Conservation (phyloP, 2,797 vertebrate species). For the Acrossocheilus fasciatus region DNA sequence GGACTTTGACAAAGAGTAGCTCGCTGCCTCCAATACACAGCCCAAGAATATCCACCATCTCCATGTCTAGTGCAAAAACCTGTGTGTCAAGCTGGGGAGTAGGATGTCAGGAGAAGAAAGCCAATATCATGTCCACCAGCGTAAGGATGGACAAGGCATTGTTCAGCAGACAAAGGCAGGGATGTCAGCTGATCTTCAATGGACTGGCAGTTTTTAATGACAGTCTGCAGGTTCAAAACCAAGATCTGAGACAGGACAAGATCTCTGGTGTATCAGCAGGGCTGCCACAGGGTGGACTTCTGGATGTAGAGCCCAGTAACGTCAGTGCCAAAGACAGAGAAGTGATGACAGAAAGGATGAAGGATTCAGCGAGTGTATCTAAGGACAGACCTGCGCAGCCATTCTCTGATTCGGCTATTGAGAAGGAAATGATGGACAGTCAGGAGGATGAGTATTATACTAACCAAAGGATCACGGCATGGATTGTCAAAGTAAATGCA, state of each 20-base stretch:
- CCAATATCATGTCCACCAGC: constrained; percentile 42
- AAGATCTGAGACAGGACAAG: constrained; percentile 35
- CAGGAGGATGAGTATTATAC: constrained; percentile 71
- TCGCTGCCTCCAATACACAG: constrained; percentile 72
- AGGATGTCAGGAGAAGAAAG: constrained; percentile 32
- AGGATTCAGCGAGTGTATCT: constrained; percentile 50
- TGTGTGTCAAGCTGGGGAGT: constrained; percentile 17
- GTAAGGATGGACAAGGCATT: constrained; percentile 49
- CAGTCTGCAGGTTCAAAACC: constrained; percentile 25
- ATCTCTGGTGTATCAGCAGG: constrained; percentile 36
- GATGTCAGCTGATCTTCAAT: constrained; percentile 48
- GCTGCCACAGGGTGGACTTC: constrained; percentile 21
- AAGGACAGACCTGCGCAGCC: constrained; percentile 54
- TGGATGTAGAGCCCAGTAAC: constrained; percentile 52
- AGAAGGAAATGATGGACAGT: constrained; percentile 59
- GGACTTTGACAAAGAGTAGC: constrained; percentile 26
- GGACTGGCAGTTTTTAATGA: constrained; percentile 46
- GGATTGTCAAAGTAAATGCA: constrained; percentile 77
- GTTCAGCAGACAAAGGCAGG: constrained; percentile 54
- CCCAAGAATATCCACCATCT: constrained; percentile 50
- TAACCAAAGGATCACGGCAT: constrained; percentile 75
- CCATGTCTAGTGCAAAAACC: constrained; percentile 31
- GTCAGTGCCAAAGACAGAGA: constrained; percentile 47
- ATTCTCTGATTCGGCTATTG: constrained; percentile 67
- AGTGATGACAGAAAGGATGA: constrained; percentile 52